Evolutionary conservation across 2,797 vertebrate species (phyloP), one percentile per base, ranked within the genome.

Genomic region (Argya squamiceps): DNA sequence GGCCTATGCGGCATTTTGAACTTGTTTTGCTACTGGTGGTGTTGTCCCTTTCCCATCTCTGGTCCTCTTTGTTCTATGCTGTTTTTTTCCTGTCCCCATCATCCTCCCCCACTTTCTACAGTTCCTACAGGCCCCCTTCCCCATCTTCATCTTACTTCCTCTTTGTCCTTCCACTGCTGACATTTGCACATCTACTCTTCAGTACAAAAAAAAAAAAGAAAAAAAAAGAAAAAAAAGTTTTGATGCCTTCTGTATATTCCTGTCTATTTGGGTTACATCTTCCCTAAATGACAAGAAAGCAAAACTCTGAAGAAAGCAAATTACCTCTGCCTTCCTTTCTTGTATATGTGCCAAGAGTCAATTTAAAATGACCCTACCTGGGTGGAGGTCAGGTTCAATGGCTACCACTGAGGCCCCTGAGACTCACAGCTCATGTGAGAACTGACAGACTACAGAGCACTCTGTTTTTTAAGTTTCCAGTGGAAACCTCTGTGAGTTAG

Each of bases 341-440:
- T 70, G 36, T 62, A 12, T 55, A 26, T 37, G 44, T 79, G 76
- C 91, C 91, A 93, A 68, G 71, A 94, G 85, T 71, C 89, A 89
- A 85, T 91, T 89, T 89, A 64, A 89, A 91, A 36, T 75, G 79
- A 86, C 89, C 93, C 92, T 83, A 24, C 84, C 79, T 95, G 89
- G 92, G 94, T 95, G 93, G 94, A 95, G 92, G 93, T 96, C 76
- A 39, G 27, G 43, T 91, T 94, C 94, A 78, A 81, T 58, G 89
- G 89, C 91, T 89, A 71, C 93, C 71, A 43, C 49, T 47, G 64
- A 59, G 84, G n/a, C 91, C 89, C 88, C 27, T 29, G 89, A 83
- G 95, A 75, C 67, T 64, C 89, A 55, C 53, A 71, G 84, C 68
- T 94, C 53, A 93, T 84, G 96, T 95, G 96, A 95, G 88, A 95